phyloP scores from a whole-genome alignment of 1,140 invertebrate genomes.

The Homalodisca vitripennis region DNA sequence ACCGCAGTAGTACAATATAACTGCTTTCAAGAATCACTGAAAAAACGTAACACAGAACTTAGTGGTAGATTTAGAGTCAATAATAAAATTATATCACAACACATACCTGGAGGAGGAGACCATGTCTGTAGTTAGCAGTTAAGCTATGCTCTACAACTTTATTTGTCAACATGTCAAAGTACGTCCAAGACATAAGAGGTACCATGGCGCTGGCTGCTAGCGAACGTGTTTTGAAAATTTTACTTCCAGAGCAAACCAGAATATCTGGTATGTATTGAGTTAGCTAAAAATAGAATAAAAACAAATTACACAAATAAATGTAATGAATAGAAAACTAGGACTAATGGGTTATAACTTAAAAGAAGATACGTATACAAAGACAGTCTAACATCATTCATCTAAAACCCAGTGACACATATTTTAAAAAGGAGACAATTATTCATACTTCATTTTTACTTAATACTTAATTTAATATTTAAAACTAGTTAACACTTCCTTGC shows the following conservation, averaged over 20 bases:
- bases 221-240: slow-evolving; percentile 45
- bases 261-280: slow-evolving; percentile 46
- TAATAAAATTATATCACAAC: background rate
- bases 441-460: too few relatives aligned
- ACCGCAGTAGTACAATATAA: too few relatives aligned
- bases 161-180: slow-evolving; percentile 43
- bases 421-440: background rate
- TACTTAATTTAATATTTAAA: too few relatives aligned
- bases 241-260: slow-evolving; percentile 44
- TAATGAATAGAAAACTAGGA: background rate
- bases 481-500: too few relatives aligned
- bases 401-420: background rate
- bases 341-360: background rate
- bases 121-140: slow-evolving; percentile 50
- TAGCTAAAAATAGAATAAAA: slow-evolving; percentile 42
- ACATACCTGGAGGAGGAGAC: slow-evolving; percentile 49
- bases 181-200: slow-evolving; percentile 45
- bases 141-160: slow-evolving; percentile 40
- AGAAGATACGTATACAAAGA: background rate
- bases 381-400: background rate
- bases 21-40: too few relatives aligned
- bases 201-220: slow-evolving; percentile 49
- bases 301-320: slow-evolving; percentile 23
- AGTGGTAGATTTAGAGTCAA: background rate
- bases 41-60: background rate